Evolutionary conservation across 1,140 invertebrate genomes (phyloP).

Genomic region (Melanaphis sacchari): DNA sequence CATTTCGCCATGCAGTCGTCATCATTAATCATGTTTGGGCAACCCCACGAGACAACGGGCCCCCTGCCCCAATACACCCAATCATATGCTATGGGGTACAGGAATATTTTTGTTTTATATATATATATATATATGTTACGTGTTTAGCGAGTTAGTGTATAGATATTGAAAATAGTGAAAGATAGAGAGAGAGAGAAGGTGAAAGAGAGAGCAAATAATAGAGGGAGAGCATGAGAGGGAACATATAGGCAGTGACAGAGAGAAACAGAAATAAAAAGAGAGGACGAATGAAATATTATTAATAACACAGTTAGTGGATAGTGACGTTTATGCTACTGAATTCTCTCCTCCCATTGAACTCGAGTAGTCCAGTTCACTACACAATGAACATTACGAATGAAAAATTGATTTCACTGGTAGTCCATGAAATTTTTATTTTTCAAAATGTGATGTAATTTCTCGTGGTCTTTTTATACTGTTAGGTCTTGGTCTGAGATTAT

Average conservation of each 20-base stretch:
- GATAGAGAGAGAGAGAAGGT: too few species aligned
- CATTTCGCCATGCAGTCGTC: slow-evolving; percentile 15
- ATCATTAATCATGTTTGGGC: slow-evolving; percentile 33
- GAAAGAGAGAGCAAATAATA: background rate
- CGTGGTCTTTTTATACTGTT: background rate
- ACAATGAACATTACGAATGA: background rate
- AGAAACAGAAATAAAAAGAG: background rate
- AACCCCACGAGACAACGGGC: background rate
- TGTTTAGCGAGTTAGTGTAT: background rate
- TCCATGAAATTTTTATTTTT: background rate
- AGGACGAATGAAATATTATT: background rate
- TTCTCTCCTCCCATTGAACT: background rate
- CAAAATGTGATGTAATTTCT: background rate
- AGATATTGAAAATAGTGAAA: background rate
- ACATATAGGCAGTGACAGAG: too few species aligned
- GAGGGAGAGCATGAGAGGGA: too few species aligned
- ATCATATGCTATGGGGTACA: background rate
- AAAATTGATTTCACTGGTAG: background rate
- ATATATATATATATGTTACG: background rate
- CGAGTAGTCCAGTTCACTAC: background rate
- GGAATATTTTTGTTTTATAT: background rate
- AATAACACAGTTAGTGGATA: background rate
- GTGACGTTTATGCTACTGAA: background rate
- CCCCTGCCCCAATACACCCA: background rate
- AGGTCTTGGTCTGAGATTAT: background rate